Percentiles rank a stretch among this genome's conserved stretches.
These are phyloP conservation scores for Geodia barretti DNA, from an alignment of 37 sponge, comb jelly and placozoan genomes.

Conservation along the genomic window DNA sequence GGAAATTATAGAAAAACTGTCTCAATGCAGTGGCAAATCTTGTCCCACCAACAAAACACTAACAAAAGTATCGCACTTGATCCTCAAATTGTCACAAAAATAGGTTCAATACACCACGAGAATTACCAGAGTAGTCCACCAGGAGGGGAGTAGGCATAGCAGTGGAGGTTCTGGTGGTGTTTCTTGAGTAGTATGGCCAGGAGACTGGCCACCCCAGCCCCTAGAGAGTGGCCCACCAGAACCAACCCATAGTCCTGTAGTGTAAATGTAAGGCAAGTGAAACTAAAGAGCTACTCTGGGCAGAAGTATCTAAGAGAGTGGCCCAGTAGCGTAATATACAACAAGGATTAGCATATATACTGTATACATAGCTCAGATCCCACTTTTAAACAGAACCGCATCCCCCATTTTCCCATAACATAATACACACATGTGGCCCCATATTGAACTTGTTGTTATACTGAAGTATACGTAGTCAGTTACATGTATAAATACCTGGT, in stretches of 20 bases:
- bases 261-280: neutral
- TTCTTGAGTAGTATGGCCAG: constrained; percentile 61
- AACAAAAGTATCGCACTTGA: too few relatives aligned
- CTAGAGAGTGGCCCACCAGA: constrained; percentile 65
- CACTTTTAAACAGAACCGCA: too few relatives aligned
- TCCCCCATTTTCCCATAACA: too few relatives aligned
- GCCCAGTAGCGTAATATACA: neutral
- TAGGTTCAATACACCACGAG: too few relatives aligned
- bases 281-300: neutral
- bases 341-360: too few relatives aligned
- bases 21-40: too few relatives aligned
- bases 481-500: constrained; percentile 34
- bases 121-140: constrained; percentile 42
- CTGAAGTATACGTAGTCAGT: neutral
- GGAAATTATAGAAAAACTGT: too few relatives aligned
- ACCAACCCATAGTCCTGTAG: constrained; percentile 59
- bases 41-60: too few relatives aligned
- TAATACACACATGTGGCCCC: too few relatives aligned
- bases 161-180: constrained; percentile 53
- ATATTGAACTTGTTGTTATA: neutral
- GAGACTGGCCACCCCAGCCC: constrained; percentile 64
- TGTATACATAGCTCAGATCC: too few relatives aligned
- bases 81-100: too few relatives aligned
- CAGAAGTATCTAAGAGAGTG: neutral
- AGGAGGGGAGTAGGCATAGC: constrained; percentile 76